A percentile compares a stretch with the other conserved stretches of the same genome.
Conservation (phyloP, 2,113 vertebrate species). For the Pituophis catenifer region DNA sequence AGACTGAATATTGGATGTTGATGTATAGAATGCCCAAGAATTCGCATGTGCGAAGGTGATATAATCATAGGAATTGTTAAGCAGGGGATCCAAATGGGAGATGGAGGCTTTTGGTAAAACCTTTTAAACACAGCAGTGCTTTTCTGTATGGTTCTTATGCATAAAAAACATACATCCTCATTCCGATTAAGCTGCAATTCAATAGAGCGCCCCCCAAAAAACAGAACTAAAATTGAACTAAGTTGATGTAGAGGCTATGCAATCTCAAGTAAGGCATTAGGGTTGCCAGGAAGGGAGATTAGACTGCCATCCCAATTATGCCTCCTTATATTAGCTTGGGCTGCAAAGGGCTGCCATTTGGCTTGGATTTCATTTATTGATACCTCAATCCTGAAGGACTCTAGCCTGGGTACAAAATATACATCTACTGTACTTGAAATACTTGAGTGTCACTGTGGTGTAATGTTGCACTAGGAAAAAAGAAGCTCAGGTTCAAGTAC, state of each 20-base stretch:
- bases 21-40: background rate
- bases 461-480: background rate
- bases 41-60: background rate
- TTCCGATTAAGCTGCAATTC: background rate
- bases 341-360: background rate
- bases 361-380: background rate
- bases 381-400: background rate
- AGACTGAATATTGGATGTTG: background rate
- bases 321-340: background rate
- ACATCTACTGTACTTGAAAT: background rate
- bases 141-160: background rate
- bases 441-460: background rate
- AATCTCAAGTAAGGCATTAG: background rate
- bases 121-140: background rate
- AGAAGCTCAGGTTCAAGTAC: background rate
- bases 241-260: background rate
- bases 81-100: background rate
- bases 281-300: background rate
- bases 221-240: background rate
- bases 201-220: background rate
- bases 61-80: background rate
- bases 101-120: background rate
- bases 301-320: too few species aligned
- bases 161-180: background rate
- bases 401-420: background rate